phyloP scores from a whole-genome alignment of 2,888 invertebrate species.

The Volucella inanis region DNA sequence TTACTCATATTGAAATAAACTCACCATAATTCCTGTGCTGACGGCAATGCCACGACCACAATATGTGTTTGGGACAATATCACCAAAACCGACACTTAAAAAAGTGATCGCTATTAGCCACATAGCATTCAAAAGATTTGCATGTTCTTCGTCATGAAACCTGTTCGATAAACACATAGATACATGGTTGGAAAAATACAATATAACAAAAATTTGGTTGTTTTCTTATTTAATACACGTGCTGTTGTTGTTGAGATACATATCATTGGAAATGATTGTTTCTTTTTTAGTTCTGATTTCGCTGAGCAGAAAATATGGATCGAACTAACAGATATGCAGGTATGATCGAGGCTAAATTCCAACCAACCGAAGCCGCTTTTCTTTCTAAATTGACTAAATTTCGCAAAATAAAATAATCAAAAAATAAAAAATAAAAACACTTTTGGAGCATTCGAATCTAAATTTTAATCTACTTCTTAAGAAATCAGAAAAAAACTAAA shows the following conservation, averaged over 20 bases:
- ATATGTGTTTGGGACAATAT: conserved; percentile 99
- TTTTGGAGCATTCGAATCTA: conserved; percentile 44
- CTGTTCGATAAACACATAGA: conserved; percentile 84
- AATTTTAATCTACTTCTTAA: conserved; percentile 28
- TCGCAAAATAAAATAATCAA: no score
- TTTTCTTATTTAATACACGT: conserved; percentile 52
- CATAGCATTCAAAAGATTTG: conserved; percentile 99
- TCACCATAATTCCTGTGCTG: conserved; percentile 99
- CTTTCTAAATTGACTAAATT: neutral
- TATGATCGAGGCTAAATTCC: conserved; percentile 52
- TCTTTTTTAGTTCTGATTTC: conserved; percentile 56
- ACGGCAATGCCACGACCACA: conserved; percentile 99
- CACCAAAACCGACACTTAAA: conserved; percentile 99
- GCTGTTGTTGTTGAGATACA: conserved; percentile 31
- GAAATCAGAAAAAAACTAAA: conserved; percentile 24
- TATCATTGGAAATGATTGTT: conserved; percentile 46
- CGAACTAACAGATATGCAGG: conserved; percentile 58
- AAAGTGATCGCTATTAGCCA: conserved; percentile 99
- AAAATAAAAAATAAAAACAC: no score
- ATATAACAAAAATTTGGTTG: conserved; percentile 43
- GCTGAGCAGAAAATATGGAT: conserved; percentile 73
- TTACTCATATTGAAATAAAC: conserved; percentile 82
- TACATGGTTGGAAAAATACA: conserved; percentile 71
- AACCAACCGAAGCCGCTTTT: conserved; percentile 69
- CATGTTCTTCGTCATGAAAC: conserved; percentile 99